Conservation (phyloP, 2,797 vertebrate species). For the Poliocrania exsul region DNA sequence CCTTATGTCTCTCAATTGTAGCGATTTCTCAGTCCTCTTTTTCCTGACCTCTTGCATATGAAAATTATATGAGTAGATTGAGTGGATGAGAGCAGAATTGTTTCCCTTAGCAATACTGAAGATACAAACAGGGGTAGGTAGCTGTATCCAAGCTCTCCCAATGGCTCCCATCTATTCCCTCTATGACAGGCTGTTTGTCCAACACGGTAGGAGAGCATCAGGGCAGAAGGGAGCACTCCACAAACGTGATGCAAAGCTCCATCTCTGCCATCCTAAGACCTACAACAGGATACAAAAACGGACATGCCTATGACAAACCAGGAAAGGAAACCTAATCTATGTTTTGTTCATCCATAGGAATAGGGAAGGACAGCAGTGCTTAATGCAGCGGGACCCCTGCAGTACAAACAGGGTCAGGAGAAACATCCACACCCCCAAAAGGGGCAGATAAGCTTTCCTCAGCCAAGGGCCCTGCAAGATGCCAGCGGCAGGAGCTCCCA, state of each 20-base stretch:
- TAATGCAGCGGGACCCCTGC: accelerated
- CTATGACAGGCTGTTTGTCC: neutral
- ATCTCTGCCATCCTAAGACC: neutral
- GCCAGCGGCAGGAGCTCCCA: neutral
- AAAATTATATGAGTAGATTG: neutral
- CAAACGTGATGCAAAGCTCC: neutral
- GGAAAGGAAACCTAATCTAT: conserved; percentile 18
- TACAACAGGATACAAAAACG: neutral
- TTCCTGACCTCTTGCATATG: conserved; percentile 34
- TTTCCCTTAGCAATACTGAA: neutral
- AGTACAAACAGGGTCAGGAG: neutral
- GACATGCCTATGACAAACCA: neutral
- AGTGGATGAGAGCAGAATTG: neutral
- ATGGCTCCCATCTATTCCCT: neutral
- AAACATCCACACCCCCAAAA: neutral
- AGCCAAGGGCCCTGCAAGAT: neutral
- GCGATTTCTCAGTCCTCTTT: neutral
- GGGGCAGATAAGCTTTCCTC: neutral
- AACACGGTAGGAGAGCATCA: neutral
- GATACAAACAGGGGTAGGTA: conserved; percentile 13
- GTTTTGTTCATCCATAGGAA: neutral
- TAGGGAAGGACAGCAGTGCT: neutral
- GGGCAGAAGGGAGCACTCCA: neutral
- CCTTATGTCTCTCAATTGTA: neutral
- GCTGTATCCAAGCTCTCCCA: neutral